Evolutionary conservation across 2,797 vertebrate species (phyloP).

Genomic region (Acomys russatus): DNA sequence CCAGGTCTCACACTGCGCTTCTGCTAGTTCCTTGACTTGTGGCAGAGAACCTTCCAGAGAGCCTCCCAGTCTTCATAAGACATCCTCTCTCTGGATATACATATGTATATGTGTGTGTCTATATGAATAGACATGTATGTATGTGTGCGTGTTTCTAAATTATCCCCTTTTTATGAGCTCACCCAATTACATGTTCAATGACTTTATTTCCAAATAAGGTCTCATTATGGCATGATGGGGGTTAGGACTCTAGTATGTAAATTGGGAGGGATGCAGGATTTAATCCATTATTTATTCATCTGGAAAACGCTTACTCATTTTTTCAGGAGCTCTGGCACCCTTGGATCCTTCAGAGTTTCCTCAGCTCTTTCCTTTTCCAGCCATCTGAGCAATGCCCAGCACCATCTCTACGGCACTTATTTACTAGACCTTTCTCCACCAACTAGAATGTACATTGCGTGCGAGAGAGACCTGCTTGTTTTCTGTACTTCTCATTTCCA

Average conservation of each 20-base stretch:
- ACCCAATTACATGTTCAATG: not conserved
- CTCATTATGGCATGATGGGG: not conserved
- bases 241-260: not conserved
- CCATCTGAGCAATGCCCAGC: not conserved
- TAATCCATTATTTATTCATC: not conserved
- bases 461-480: not conserved
- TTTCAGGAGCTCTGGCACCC: not conserved
- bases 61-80: not conserved
- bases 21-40: not conserved
- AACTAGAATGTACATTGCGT: not conserved
- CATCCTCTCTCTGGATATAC: not conserved
- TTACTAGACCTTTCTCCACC: not conserved
- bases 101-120: not conserved
- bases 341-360: not conserved
- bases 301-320: conserved; percentile 31
- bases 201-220: conserved; percentile 45
- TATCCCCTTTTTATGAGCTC: not conserved
- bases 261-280: not conserved
- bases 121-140: not conserved
- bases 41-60: not conserved
- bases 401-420: not conserved
- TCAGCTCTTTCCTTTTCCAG: not conserved
- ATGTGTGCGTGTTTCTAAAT: not conserved
- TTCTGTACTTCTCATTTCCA: not conserved
- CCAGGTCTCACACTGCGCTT: not conserved